These are phyloP conservation scores for Umimayanthus chanpuru DNA, from an alignment of 92 coral and sea anemone genomes.

Conservation along the genomic window DNA sequence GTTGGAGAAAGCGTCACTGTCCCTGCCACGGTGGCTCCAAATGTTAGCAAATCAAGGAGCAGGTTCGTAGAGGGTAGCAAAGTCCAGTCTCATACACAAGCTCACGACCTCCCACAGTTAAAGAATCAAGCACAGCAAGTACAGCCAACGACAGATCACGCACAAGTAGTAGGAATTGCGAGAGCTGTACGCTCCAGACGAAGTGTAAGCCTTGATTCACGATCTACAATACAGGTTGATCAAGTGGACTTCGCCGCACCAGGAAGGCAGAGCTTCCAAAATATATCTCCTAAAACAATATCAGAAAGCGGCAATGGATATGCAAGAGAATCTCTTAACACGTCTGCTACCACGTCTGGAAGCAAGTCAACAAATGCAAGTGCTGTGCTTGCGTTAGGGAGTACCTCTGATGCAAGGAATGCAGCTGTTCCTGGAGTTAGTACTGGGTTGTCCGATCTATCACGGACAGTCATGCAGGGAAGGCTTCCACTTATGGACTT, in stretches of 20 bases:
- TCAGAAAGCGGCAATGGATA: not conserved
- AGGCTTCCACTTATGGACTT: slow-evolving; percentile 49
- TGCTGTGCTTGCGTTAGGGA: not conserved
- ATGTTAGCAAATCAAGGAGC: slow-evolving; percentile 61
- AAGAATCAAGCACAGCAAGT: slow-evolving; percentile 13
- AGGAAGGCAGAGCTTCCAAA: not conserved
- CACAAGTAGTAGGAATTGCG: slow-evolving; percentile 5
- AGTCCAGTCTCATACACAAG: slow-evolving; percentile 33
- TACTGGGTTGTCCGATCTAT: not conserved
- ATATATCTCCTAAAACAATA: not conserved
- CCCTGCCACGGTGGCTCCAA: slow-evolving; percentile 56
- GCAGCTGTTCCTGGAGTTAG: not conserved
- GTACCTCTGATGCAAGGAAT: not conserved
- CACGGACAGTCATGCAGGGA: not conserved
- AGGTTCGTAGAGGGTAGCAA: slow-evolving; percentile 60
- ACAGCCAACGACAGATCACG: slow-evolving; percentile 8
- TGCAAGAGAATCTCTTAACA: not conserved
- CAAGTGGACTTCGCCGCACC: not conserved
- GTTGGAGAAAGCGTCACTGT: slow-evolving; percentile 41
- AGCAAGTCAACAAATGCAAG: not conserved
- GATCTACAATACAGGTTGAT: slow-evolving; percentile 32
- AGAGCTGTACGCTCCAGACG: slow-evolving; percentile 55
- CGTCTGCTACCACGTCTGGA: not conserved
- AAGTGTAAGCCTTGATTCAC: slow-evolving; percentile 83
- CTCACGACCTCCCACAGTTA: slow-evolving; percentile 6